phyloP scores from a whole-genome alignment of 2,888 invertebrate genomes.

The Sisyra nigra region DNA sequence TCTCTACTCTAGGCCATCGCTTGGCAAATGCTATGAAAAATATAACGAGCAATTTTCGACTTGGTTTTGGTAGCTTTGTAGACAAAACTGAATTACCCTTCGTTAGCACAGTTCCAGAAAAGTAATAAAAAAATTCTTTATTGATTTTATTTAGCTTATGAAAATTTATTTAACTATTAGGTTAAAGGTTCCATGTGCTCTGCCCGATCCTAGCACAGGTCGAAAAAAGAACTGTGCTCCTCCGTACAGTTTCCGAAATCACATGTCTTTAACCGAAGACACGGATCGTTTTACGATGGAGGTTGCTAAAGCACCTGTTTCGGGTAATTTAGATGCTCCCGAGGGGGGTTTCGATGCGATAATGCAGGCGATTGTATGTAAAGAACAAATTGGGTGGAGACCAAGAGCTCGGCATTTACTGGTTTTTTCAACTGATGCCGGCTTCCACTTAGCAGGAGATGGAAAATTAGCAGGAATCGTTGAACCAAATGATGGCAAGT shows the following conservation, averaged over 20 bases:
- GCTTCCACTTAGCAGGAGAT: slow-evolving; percentile 65
- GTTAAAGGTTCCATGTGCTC: not conserved
- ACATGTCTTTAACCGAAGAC: slow-evolving; percentile 44
- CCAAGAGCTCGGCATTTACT: slow-evolving; percentile 55
- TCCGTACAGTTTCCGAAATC: slow-evolving; percentile 64
- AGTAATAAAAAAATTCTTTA: slow-evolving; percentile 19
- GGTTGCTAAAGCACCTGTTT: slow-evolving; percentile 28
- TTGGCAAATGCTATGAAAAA: slow-evolving; percentile 35
- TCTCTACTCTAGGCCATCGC: slow-evolving; percentile 31
- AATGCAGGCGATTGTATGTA: slow-evolving; percentile 66
- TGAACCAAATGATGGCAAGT: slow-evolving; percentile 54
- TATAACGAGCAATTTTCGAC: slow-evolving; percentile 42
- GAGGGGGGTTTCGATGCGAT: slow-evolving; percentile 82
- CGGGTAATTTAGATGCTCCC: slow-evolving; percentile 29
- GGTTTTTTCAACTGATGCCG: slow-evolving; percentile 53
- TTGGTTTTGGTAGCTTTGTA: slow-evolving; percentile 52
- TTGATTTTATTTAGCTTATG: not conserved
- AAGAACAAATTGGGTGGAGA: slow-evolving; percentile 62
- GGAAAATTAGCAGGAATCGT: slow-evolving; percentile 53
- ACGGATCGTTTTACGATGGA: slow-evolving; percentile 27
- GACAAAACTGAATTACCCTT: slow-evolving; percentile 52
- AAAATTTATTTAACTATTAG: not conserved
- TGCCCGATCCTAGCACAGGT: no score
- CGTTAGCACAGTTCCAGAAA: slow-evolving; percentile 29
- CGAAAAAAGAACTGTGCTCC: slow-evolving; percentile 21